Evolutionary conservation across 2,797 vertebrate species (phyloP).

Genomic region (Galagoides demidoff): DNA sequence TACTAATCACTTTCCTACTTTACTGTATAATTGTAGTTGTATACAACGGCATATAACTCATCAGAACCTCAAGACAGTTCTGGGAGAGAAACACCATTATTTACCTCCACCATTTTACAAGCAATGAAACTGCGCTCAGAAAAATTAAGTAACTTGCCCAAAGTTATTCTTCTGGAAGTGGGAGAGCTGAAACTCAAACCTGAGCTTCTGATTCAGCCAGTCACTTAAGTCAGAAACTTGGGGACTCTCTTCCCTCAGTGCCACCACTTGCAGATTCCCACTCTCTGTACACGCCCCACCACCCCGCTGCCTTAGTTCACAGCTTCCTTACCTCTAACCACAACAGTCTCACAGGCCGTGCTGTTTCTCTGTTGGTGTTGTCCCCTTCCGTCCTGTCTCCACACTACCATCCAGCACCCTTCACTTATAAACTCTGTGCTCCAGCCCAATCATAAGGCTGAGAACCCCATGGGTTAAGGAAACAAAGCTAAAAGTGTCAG

Average conservation of each 20-base stretch:
- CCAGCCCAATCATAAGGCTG: not conserved
- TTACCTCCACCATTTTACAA: not conserved
- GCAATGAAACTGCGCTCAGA: not conserved
- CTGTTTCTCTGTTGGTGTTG: not conserved
- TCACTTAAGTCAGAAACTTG: not conserved
- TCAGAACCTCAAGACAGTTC: not conserved
- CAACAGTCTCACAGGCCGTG: not conserved
- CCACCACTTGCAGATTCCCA: too few species aligned
- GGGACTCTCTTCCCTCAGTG: not conserved
- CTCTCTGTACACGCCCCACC: not conserved
- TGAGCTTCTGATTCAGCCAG: not conserved
- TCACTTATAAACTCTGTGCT: not conserved
- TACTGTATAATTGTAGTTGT: not conserved
- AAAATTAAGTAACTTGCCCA: not conserved
- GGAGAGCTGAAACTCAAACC: not conserved
- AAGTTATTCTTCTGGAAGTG: not conserved
- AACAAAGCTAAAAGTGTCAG: not conserved
- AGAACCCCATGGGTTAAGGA: not conserved
- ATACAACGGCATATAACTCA: not conserved
- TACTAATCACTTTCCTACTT: not conserved
- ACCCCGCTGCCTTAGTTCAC: not conserved
- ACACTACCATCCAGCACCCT: not conserved
- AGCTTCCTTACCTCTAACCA: not conserved
- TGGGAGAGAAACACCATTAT: not conserved
- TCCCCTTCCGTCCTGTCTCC: not conserved